Evolutionary conservation across 2,113 vertebrate genomes (phyloP).

Genomic region (Nesoenas mayeri): DNA sequence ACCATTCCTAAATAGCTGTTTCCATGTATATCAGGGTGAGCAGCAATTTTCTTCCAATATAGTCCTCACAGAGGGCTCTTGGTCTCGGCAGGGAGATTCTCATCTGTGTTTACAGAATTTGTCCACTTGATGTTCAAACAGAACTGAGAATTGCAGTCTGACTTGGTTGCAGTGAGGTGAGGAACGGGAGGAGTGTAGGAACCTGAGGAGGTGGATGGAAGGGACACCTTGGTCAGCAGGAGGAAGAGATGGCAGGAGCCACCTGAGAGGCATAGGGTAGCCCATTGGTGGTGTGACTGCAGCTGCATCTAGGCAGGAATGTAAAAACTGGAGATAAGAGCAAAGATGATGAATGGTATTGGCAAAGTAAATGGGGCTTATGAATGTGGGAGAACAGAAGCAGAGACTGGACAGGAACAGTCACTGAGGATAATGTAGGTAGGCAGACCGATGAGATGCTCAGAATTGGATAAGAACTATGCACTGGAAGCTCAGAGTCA

Average conservation of each 20-base stretch:
- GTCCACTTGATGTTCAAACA: not conserved
- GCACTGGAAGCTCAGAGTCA: not conserved
- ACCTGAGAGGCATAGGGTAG: not conserved
- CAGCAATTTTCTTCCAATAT: not conserved
- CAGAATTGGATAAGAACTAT: not conserved
- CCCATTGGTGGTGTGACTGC: not conserved
- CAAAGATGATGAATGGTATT: not conserved
- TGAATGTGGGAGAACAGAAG: not conserved
- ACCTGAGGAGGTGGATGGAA: not conserved
- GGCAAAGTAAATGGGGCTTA: not conserved
- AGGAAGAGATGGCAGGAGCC: not conserved
- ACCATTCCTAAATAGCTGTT: not conserved
- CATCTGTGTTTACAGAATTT: not conserved
- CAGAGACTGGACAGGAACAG: not conserved
- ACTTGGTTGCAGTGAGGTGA: not conserved
- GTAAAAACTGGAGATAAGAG: not conserved
- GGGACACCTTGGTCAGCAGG: fast-evolving
- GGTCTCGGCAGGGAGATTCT: not conserved
- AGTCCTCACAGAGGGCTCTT: not conserved
- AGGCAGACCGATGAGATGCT: not conserved
- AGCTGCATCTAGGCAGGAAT: not conserved
- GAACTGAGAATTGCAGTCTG: not conserved
- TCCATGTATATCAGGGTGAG: not conserved
- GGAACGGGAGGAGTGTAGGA: not conserved
- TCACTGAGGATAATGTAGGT: not conserved